These are phyloP conservation scores for Plutella xylostella DNA, from an alignment of 2,888 invertebrate genomes.

Conservation along the genomic window DNA sequence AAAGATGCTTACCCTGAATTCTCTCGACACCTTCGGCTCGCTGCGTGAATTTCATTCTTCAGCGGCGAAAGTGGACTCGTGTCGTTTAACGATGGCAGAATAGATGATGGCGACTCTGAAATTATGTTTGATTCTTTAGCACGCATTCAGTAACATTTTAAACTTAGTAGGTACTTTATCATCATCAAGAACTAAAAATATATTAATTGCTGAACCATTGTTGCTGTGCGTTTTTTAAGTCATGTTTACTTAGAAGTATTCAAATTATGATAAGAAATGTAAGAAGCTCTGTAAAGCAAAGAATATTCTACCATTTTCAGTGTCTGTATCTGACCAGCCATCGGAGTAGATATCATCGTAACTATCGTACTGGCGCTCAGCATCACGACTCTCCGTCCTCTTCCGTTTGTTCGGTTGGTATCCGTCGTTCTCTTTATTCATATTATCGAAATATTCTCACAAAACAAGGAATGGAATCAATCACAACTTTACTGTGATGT, in stretches of 20 bases:
- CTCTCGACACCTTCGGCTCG: slow-evolving; percentile 59
- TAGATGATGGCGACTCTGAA: slow-evolving; percentile 73
- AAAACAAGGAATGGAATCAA: too few relatives aligned
- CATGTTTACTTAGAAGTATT: too few relatives aligned
- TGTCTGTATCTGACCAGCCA: slow-evolving; percentile 51
- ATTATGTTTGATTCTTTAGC: not conserved
- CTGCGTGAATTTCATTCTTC: slow-evolving; percentile 64
- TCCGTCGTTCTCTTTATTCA: slow-evolving; percentile 52
- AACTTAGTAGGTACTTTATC: not conserved
- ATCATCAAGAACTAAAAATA: not conserved
- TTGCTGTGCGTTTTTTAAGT: too few relatives aligned
- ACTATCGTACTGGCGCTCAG: slow-evolving; percentile 32
- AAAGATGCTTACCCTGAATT: slow-evolving; percentile 58
- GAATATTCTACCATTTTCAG: slow-evolving; percentile 33
- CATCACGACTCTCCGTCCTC: slow-evolving; percentile 37
- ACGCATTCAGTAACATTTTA: not conserved
- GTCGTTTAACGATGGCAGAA: slow-evolving; percentile 68
- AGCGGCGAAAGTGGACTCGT: slow-evolving; percentile 70
- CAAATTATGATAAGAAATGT: not conserved
- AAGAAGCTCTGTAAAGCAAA: not conserved
- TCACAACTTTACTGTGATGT: too few relatives aligned
- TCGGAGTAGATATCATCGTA: slow-evolving; percentile 42
- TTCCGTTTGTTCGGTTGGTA: slow-evolving; percentile 40
- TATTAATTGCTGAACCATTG: not conserved
- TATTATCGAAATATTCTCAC: slow-evolving; percentile 21